Evolutionary conservation across 2,888 invertebrate species (phyloP).

Genomic region (Galeruca laticollis): DNA sequence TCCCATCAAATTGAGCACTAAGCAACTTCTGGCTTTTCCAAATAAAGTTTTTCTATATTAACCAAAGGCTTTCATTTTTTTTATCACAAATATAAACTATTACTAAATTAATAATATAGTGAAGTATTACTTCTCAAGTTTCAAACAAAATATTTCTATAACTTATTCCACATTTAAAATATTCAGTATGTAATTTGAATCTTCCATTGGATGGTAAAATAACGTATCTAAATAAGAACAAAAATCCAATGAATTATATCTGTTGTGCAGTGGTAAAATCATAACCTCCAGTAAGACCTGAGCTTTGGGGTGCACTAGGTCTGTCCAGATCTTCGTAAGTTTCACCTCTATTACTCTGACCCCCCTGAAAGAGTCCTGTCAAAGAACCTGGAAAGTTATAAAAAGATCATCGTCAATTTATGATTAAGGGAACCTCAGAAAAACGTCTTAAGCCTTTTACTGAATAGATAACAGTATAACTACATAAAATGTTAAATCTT

Average conservation of each 20-base stretch:
- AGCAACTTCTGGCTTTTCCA: too few relatives aligned
- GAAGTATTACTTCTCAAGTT: too few relatives aligned
- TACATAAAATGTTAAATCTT: too few relatives aligned
- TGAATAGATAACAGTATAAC: too few relatives aligned
- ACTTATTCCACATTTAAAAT: too few relatives aligned
- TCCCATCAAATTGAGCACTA: too few relatives aligned
- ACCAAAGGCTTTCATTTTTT: too few relatives aligned
- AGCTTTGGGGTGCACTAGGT: slow-evolving; percentile 36
- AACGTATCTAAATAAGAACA: not conserved
- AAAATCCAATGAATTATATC: slow-evolving; percentile 45
- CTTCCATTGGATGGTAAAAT: not conserved
- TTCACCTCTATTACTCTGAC: slow-evolving; percentile 43
- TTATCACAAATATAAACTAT: too few relatives aligned
- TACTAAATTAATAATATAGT: too few relatives aligned
- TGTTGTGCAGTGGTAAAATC: slow-evolving; percentile 54
- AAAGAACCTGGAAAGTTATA: slow-evolving; percentile 46
- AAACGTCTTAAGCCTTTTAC: not conserved
- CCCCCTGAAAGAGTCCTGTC: slow-evolving; percentile 47
- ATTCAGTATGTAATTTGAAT: too few relatives aligned
- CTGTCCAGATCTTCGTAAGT: slow-evolving; percentile 59
- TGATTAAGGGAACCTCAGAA: not conserved
- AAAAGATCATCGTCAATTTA: not conserved
- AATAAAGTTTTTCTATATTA: too few relatives aligned
- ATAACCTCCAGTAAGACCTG: slow-evolving; percentile 47
- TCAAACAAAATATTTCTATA: too few relatives aligned